Conservation (phyloP, 2,888 invertebrate species). For the Achlya flavicornis region DNA sequence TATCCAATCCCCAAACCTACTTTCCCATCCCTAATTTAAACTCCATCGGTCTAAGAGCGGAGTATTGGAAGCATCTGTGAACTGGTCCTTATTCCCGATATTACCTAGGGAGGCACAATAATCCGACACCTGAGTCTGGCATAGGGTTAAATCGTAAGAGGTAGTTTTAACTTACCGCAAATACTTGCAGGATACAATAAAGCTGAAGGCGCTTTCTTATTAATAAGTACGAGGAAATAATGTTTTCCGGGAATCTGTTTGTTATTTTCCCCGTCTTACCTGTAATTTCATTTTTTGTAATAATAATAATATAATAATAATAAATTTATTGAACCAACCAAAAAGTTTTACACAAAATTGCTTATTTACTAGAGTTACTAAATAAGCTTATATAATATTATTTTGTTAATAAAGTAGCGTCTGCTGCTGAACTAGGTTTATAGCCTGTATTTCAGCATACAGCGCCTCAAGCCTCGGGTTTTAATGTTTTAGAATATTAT, state of each 20-base stretch:
- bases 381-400: too few species aligned
- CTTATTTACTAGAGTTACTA: too few species aligned
- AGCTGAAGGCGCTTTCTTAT: not conserved
- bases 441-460: too few species aligned
- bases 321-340: too few species aligned
- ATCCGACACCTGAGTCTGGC: slow-evolving; percentile 50
- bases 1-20: not conserved
- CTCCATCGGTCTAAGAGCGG: slow-evolving; percentile 9
- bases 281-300: too few species aligned
- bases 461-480: too few species aligned
- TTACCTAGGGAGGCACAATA: slow-evolving; percentile 38
- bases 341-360: too few species aligned
- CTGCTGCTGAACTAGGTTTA: too few species aligned
- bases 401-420: too few species aligned
- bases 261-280: not conserved
- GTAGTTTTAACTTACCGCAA: slow-evolving; percentile 29
- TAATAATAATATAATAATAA: too few species aligned
- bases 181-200: slow-evolving; percentile 18
- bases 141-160: slow-evolving; percentile 39
- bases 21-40: slow-evolving; percentile 6
- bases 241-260: not conserved
- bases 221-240: not conserved
- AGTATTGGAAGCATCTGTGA: slow-evolving; percentile 26
- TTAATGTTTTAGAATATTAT: too few species aligned
- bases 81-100: slow-evolving; percentile 31